phyloP scores from a whole-genome alignment of 1,140 invertebrate genomes.

The Paraescarpia echinospica region DNA sequence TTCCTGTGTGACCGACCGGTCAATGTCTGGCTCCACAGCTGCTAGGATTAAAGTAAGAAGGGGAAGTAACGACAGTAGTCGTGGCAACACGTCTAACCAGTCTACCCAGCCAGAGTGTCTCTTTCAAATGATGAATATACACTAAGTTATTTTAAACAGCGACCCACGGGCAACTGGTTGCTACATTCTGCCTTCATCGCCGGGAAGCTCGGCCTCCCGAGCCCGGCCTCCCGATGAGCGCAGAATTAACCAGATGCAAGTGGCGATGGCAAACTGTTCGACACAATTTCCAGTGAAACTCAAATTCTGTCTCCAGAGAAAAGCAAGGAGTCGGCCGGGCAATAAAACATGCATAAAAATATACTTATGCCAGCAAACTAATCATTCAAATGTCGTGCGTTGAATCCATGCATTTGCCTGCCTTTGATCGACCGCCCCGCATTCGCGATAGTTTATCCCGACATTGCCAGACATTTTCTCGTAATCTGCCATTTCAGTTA shows the following conservation, averaged over 20 bases:
- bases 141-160: not conserved
- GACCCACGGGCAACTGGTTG: not conserved
- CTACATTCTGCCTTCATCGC: not conserved
- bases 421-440: not conserved
- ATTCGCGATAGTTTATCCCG: not conserved
- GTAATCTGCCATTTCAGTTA: not conserved
- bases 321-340: not conserved
- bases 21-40: not conserved
- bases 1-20: not conserved
- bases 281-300: not conserved
- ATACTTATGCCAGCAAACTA: constrained; percentile 5
- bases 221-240: not conserved
- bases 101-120: not conserved
- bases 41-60: not conserved
- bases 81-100: not conserved
- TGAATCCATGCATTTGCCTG: constrained; percentile 4
- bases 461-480: not conserved
- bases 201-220: not conserved
- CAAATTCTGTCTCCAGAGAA: not conserved
- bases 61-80: not conserved
- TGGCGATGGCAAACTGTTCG: not conserved
- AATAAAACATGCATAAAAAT: constrained; percentile 7
- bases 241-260: constrained; percentile 1
- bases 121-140: not conserved
- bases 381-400: not conserved